phyloP scores from a whole-genome alignment of 2,888 invertebrate species.

The Notocelia uddmanniana region DNA sequence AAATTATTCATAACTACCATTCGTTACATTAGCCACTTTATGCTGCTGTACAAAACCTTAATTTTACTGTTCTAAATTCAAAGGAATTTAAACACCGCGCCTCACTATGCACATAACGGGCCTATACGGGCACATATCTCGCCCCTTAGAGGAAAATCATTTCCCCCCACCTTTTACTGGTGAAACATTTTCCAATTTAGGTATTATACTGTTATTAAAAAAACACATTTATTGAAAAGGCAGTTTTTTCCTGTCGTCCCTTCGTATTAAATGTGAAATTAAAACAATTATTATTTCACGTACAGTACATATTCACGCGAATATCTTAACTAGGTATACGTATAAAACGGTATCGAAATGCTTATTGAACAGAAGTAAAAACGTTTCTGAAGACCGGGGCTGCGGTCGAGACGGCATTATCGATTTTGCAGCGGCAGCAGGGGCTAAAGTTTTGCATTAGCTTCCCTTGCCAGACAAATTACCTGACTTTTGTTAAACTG shows the following conservation, averaged over 20 bases:
- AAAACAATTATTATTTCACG: not conserved
- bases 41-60: not conserved
- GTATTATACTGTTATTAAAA: slow-evolving; percentile 1
- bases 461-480: slow-evolving; percentile 68
- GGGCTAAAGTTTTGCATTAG: slow-evolving; percentile 74
- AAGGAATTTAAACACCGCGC: not conserved
- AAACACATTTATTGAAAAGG: not conserved
- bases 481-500: slow-evolving; percentile 59
- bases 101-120: not conserved
- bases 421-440: slow-evolving; percentile 68
- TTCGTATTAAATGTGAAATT: not conserved
- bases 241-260: not conserved
- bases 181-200: slow-evolving; percentile 6
- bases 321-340: not conserved
- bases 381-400: slow-evolving; percentile 49
- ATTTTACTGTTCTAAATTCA: not conserved
- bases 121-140: slow-evolving; percentile 6
- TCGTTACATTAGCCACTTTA: not conserved
- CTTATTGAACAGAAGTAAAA: slow-evolving; percentile 27
- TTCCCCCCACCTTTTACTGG: not conserved
- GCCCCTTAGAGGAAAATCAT: not conserved
- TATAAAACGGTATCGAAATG: slow-evolving; percentile 3
- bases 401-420: slow-evolving; percentile 74
- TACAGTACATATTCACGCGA: not conserved
- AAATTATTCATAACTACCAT: not conserved